phyloP scores from a whole-genome alignment of 64 coral and sea anemone species.

The Montipora foliosa region DNA sequence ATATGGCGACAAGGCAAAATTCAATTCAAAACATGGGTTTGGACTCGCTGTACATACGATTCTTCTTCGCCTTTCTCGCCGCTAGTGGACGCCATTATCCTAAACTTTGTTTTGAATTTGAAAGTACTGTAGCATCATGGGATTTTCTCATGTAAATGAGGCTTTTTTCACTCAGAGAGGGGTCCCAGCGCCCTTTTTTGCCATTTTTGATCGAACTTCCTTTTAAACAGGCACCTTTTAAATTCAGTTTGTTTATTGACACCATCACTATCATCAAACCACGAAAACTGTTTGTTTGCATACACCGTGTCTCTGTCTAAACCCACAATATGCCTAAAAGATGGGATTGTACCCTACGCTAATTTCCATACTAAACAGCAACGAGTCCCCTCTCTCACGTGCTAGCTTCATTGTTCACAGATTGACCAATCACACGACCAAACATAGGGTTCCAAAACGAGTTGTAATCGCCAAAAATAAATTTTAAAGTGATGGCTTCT shows the following conservation, averaged over 20 bases:
- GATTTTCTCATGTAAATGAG: neutral
- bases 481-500: neutral
- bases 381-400: neutral
- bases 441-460: neutral
- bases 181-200: neutral
- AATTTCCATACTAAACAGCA: neutral
- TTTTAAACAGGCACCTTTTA: neutral
- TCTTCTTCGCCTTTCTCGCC: neutral
- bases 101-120: constrained; percentile 12
- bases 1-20: neutral
- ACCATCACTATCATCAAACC: neutral
- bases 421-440: neutral
- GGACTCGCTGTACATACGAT: neutral
- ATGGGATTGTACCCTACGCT: neutral
- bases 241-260: neutral
- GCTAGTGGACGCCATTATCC: constrained; percentile 1
- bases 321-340: neutral
- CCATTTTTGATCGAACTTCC: neutral
- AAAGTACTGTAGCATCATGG: neutral
- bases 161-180: neutral
- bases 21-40: constrained; percentile 16
- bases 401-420: neutral
- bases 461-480: neutral
- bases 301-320: neutral
- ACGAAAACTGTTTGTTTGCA: neutral